Percentiles rank a stretch among this genome's conserved stretches.
Evolutionary conservation across 2,888 invertebrate genomes (phyloP).

Genomic region (Papilio demoleus): DNA sequence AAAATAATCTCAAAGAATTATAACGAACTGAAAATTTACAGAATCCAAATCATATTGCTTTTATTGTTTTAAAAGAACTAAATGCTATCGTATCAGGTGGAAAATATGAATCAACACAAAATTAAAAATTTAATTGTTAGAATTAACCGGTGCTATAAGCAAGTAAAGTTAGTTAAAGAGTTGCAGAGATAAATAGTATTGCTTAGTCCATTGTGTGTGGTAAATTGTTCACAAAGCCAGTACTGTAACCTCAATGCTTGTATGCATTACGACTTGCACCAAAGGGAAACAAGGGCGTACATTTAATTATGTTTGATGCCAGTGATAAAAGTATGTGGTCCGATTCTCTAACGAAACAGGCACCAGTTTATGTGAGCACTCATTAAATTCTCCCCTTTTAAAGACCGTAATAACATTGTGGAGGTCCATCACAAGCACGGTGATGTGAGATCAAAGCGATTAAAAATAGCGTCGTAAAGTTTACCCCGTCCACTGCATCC

Average conservation of each 20-base stretch:
- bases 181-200: not conserved
- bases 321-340: constrained; percentile 34
- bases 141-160: no score
- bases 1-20: constrained; percentile 1
- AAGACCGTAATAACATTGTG: constrained; percentile 41
- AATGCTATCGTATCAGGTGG: no score
- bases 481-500: constrained; percentile 56
- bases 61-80: not conserved
- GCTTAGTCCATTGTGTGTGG: constrained; percentile 13
- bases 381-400: constrained; percentile 41
- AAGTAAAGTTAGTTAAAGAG: no score
- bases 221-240: not conserved
- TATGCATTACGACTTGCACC: not conserved
- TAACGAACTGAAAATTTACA: not conserved
- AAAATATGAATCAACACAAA: no score
- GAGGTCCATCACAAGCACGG: constrained; percentile 37
- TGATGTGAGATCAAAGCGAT: constrained; percentile 65
- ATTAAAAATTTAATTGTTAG: no score
- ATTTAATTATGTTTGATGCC: constrained; percentile 36
- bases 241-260: not conserved
- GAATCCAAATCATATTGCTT: not conserved
- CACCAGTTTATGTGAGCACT: constrained; percentile 40
- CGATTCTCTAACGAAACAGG: constrained; percentile 28
- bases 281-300: constrained; percentile 25
- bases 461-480: constrained; percentile 67